phyloP scores from a whole-genome alignment of 1,140 invertebrate species.

The Tyrophagus putrescentiae region DNA sequence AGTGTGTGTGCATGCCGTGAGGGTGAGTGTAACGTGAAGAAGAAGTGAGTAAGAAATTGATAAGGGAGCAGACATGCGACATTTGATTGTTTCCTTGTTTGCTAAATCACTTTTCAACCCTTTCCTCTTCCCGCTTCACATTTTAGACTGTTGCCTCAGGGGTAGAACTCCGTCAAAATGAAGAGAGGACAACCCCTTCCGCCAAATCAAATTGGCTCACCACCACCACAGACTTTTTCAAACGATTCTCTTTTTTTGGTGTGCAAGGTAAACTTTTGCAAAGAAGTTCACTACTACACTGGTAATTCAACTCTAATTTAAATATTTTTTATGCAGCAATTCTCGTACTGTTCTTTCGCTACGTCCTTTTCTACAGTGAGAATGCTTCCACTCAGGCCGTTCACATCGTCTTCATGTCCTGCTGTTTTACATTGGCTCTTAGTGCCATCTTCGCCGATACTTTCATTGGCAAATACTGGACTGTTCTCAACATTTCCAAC shows the following conservation, averaged over 20 bases:
- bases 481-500: conserved; percentile 33
- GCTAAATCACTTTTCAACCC: too few relatives aligned
- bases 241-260: conserved; percentile 88
- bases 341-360: conserved; percentile 57
- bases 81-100: not conserved
- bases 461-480: conserved; percentile 62
- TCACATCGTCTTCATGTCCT: conserved; percentile 63
- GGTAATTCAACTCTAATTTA: conserved; percentile 33
- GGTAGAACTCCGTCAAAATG: not conserved
- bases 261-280: conserved; percentile 68
- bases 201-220: conserved; percentile 86
- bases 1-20: too few relatives aligned
- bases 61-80: too few relatives aligned
- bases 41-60: too few relatives aligned
- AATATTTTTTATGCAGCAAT: conserved; percentile 50
- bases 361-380: conserved; percentile 47
- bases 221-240: conserved; percentile 86
- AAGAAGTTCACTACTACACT: conserved; percentile 29
- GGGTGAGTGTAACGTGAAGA: too few relatives aligned
- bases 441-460: conserved; percentile 78
- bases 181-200: conserved; percentile 37
- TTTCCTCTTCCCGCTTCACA: not conserved
- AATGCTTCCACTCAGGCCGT: conserved; percentile 58
- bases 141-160: not conserved
- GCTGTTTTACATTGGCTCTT: conserved; percentile 68